phyloP scores from a whole-genome alignment of 2,113 vertebrate species.

The Poeciliopsis turrubarensis region DNA sequence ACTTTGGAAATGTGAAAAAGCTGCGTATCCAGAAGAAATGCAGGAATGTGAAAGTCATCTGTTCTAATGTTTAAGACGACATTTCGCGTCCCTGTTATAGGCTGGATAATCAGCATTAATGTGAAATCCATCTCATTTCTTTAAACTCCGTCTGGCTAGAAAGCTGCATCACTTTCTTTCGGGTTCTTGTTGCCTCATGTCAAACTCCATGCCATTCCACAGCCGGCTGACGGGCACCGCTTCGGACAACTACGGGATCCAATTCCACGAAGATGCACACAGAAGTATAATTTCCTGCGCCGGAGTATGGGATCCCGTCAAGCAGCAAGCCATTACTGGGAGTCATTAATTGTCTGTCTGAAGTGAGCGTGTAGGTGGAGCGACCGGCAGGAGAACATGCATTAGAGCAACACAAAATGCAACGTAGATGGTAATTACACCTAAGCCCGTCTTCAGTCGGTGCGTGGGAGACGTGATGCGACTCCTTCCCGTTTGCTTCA shows the following conservation, averaged over 20 bases:
- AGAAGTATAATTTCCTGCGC: conserved; percentile 24
- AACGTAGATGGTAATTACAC: conserved; percentile 53
- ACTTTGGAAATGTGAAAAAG: neutral
- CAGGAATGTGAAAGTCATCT: too few relatives aligned
- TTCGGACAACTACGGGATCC: conserved; percentile 36
- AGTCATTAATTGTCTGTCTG: conserved; percentile 56
- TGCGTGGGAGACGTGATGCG: conserved; percentile 45
- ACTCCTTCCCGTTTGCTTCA: conserved; percentile 21
- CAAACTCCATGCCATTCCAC: conserved; percentile 14
- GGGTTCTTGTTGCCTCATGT: conserved; percentile 10
- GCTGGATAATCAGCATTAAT: neutral
- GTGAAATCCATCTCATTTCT: neutral
- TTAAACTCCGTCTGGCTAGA: neutral
- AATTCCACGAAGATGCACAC: conserved; percentile 19
- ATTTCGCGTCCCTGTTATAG: neutral
- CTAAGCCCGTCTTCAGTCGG: conserved; percentile 39
- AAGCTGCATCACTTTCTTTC: neutral
- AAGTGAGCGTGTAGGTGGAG: conserved; percentile 46
- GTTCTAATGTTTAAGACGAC: neutral
- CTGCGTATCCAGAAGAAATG: too few relatives aligned
- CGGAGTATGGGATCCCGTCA: conserved; percentile 53
- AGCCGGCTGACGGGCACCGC: conserved; percentile 1
- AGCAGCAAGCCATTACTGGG: conserved; percentile 57
- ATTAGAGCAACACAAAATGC: conserved; percentile 38
- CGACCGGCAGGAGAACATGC: conserved; percentile 25